These are phyloP conservation scores for Thunnus maccoyii DNA, from an alignment of 2,113 vertebrate species.

Conservation along the genomic window DNA sequence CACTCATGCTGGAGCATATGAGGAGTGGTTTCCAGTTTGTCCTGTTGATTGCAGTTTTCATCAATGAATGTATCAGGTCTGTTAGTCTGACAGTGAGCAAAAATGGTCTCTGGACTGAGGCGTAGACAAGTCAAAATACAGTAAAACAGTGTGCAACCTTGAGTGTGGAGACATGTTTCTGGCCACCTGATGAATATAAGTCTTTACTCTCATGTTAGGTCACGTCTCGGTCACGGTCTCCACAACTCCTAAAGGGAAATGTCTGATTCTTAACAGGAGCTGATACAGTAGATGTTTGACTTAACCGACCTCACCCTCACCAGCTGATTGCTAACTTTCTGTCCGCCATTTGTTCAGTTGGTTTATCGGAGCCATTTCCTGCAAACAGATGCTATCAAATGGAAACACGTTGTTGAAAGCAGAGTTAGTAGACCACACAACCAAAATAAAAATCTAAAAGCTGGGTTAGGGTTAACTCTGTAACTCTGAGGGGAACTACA, in stretches of 20 bases:
- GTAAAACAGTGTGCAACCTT: no score
- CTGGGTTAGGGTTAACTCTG: neutral
- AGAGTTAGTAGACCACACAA: neutral
- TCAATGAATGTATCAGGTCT: neutral
- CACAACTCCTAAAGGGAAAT: no score
- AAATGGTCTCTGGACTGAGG: neutral
- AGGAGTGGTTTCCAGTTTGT: neutral
- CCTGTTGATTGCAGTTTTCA: neutral
- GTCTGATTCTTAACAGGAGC: neutral
- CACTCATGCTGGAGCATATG: no score
- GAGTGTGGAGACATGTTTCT: neutral
- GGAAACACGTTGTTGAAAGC: neutral
- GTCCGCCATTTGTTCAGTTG: conserved; percentile 4
- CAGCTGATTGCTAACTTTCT: neutral
- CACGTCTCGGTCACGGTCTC: neutral
- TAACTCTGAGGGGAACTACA: neutral
- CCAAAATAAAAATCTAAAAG: neutral
- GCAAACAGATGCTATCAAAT: conserved; percentile 2
- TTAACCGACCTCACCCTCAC: conserved; percentile 14
- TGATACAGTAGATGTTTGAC: neutral
- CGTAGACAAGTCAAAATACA: no score
- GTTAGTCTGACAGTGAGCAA: no score
- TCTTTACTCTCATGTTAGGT: neutral
- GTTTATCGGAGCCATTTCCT: neutral
- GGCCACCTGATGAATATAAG: conserved; percentile 7